Conservation (phyloP, 2,888 invertebrate genomes). For the Drosophila kambysellisi region DNA sequence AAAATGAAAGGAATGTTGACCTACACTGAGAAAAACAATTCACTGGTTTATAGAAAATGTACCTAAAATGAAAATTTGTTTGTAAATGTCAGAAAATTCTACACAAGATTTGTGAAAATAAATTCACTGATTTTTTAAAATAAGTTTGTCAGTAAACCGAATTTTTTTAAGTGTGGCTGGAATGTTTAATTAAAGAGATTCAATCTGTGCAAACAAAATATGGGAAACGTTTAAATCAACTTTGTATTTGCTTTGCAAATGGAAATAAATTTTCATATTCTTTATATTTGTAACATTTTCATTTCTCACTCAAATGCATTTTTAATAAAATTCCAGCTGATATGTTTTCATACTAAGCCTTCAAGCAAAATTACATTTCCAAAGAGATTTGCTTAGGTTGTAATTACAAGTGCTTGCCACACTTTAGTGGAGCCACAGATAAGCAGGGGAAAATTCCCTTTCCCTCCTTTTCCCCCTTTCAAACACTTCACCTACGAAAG, state of each 20-base stretch:
- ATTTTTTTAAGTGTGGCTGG: not conserved
- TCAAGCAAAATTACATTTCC: not conserved
- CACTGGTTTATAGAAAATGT: not conserved
- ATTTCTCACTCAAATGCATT: not conserved
- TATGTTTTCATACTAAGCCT: not conserved
- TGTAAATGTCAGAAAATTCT: too few relatives aligned
- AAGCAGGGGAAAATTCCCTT: conserved; percentile 5
- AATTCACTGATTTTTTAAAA: accelerated
- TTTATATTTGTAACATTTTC: not conserved
- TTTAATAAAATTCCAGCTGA: not conserved
- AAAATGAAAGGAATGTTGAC: not conserved
- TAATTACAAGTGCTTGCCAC: conserved; percentile 34
- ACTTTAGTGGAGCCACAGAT: conserved; percentile 28
- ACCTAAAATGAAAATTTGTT: too few relatives aligned
- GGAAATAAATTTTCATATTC: not conserved
- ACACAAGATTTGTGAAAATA: not conserved
- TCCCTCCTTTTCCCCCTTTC: not conserved
- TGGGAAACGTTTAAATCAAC: not conserved
- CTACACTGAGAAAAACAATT: not conserved
- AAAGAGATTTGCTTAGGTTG: conserved; percentile 12
- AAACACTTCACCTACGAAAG: not conserved
- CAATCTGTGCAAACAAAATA: not conserved
- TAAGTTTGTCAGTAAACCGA: not conserved
- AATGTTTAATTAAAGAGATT: not conserved
- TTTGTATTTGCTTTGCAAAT: not conserved